Evolutionary conservation across 2,797 vertebrate species (phyloP), one percentile per base, ranked within the genome.

Genomic region (Melanotaenia maccullochi): DNA sequence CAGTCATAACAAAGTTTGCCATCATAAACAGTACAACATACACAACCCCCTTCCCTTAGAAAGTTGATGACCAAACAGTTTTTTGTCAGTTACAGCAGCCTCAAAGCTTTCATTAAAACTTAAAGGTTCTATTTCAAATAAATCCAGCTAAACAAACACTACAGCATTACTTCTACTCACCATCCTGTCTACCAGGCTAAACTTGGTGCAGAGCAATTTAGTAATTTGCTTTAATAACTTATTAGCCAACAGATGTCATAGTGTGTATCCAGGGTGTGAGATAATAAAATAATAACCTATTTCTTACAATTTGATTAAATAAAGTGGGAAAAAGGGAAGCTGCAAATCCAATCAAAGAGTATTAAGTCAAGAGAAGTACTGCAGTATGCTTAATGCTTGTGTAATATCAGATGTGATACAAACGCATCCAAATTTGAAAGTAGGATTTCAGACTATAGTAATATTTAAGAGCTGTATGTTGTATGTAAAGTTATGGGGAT

Each of bases 291-390:
- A 28, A 18, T 5, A 25, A 54, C 24, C 4, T 25, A 16, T 13
- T 14, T 2, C 5, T 13, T 28, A 24, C 12, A 9, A 14, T 54
- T 28, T 54, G 2, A 52, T 55, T 6, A 55, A 20, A 68, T 18
- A 25, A 25, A 32, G 25, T 55, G 24, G 71, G 20, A 47, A n/a
- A 18, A 28, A 55, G 59, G 56, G 32, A 47, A 73, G 32, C 62
- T 5, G 6, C n/a, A 47, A 47, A 47, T n/a, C 24, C 20, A 22
- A 3, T 52, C 76, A 74, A 11, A 82, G 76, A 76, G 55, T 54
- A n/a, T 65, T 5, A 11, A 61, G 24, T 65, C 52, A 22, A 28
- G 71, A 84, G 0, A 0, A 20, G 5, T 3, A 0, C 32, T n/a
- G 44, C 32, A 38, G 9, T 30, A 4, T 35, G 24, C 9, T 49